phyloP scores from a whole-genome alignment of 2,113 vertebrate genomes.

The Plestiodon gilberti region DNA sequence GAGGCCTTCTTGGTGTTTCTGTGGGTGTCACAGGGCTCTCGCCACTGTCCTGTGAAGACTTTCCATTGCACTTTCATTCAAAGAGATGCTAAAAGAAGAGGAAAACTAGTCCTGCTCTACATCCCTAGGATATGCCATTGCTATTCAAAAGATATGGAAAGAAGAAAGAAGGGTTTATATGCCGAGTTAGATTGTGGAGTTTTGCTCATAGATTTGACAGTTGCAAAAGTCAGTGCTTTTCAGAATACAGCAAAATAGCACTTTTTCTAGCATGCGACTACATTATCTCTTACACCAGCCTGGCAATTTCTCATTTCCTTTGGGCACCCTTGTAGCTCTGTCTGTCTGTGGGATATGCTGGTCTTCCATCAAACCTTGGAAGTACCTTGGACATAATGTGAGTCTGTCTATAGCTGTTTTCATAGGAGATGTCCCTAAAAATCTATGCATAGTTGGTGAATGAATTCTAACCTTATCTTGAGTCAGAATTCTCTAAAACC shows the following conservation, averaged over 20 bases:
- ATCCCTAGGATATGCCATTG: background rate
- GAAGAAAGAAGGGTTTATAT: background rate
- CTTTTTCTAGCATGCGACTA: constrained; percentile 33
- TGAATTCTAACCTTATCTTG: too few relatives aligned
- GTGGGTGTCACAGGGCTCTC: constrained; percentile 38
- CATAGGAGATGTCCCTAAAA: too few relatives aligned
- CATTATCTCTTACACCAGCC: too few relatives aligned
- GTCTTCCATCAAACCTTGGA: background rate
- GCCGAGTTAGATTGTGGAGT: background rate
- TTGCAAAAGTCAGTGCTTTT: constrained; percentile 54
- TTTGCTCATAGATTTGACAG: constrained; percentile 19
- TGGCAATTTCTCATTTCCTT: too few relatives aligned
- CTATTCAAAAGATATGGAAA: background rate
- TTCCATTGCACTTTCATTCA: background rate
- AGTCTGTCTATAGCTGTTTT: too few relatives aligned
- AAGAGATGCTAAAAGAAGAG: too few relatives aligned
- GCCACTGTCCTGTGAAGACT: background rate
- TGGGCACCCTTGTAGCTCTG: too few relatives aligned
- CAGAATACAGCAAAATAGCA: constrained; percentile 44
- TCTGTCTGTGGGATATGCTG: too few relatives aligned
- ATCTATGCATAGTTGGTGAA: too few relatives aligned
- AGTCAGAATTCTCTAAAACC: background rate
- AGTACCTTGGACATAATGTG: constrained; percentile 25
- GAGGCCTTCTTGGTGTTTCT: background rate
- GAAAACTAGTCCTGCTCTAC: background rate